phyloP scores from a whole-genome alignment of 2,797 vertebrate species.

The Coreius guichenoti region DNA sequence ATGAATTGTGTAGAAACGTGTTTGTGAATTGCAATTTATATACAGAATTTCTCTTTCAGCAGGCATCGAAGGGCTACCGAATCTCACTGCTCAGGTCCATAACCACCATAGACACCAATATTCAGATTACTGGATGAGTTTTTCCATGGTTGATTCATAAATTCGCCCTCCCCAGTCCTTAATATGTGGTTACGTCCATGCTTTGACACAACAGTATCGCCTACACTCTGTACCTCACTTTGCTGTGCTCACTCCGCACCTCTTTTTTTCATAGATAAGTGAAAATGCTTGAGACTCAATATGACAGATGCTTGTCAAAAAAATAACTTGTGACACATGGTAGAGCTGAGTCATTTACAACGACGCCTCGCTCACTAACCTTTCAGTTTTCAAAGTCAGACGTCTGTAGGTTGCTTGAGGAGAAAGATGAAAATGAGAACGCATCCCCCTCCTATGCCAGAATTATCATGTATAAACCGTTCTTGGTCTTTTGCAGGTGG shows the following conservation, averaged over 20 bases:
- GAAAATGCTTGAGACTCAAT: slow-evolving; percentile 39
- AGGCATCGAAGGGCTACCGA: neutral
- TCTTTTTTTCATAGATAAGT: slow-evolving; percentile 30
- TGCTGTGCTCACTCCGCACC: neutral
- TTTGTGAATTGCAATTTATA: slow-evolving; percentile 31
- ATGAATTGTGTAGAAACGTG: neutral
- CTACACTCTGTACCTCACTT: slow-evolving; percentile 16
- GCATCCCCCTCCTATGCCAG: slow-evolving; percentile 18
- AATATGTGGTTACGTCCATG: neutral
- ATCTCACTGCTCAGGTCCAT: neutral
- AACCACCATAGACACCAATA: slow-evolving; percentile 15
- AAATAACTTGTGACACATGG: slow-evolving; percentile 43
- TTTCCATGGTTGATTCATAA: slow-evolving; percentile 11
- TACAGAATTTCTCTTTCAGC: slow-evolving; percentile 8
- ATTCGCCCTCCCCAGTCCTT: neutral
- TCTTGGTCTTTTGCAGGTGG: slow-evolving; percentile 20
- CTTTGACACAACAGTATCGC: slow-evolving; percentile 24
- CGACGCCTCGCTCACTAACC: slow-evolving; percentile 24
- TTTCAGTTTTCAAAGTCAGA: slow-evolving; percentile 38
- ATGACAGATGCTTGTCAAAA: slow-evolving; percentile 52
- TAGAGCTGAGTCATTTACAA: slow-evolving; percentile 45
- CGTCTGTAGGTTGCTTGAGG: slow-evolving; percentile 21
- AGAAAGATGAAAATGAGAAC: slow-evolving; percentile 12
- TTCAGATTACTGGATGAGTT: neutral
- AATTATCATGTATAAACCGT: neutral